phyloP scores from a whole-genome alignment of 2,797 vertebrate genomes.

The Harpagifer antarcticus region DNA sequence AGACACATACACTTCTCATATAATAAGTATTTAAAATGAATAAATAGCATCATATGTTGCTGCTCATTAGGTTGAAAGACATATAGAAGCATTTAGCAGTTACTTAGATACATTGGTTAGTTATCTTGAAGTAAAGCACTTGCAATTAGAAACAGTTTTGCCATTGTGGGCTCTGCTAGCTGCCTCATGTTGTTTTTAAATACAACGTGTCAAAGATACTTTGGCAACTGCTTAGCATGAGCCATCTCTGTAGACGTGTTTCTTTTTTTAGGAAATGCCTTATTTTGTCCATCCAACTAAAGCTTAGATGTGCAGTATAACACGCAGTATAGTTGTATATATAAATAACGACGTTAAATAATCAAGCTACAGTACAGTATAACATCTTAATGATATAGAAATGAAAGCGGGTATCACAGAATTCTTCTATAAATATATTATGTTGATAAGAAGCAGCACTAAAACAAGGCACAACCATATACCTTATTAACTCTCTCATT shows the following conservation, averaged over 20 bases:
- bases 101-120: no score
- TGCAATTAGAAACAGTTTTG: not conserved
- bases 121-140: no score
- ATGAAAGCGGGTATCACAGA: not conserved
- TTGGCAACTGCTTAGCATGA: not conserved
- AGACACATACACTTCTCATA: not conserved
- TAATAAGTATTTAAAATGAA: not conserved
- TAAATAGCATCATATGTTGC: slow-evolving; percentile 10
- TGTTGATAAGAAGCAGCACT: not conserved
- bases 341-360: not conserved
- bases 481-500: no score
- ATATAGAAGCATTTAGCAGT: not conserved
- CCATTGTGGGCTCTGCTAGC: not conserved
- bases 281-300: not conserved
- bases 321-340: not conserved
- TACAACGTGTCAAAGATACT: not conserved
- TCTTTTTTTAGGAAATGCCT: not conserved
- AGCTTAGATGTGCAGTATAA: not conserved
- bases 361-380: not conserved
- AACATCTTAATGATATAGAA: not conserved
- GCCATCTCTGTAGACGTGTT: not conserved
- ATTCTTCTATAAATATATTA: not conserved
- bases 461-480: not conserved
- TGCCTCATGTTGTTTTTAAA: slow-evolving; percentile 4
- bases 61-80: not conserved